These are phyloP conservation scores for Sarcophaga subvicina DNA, from an alignment of 2,888 invertebrate species.

Conservation along the genomic window DNA sequence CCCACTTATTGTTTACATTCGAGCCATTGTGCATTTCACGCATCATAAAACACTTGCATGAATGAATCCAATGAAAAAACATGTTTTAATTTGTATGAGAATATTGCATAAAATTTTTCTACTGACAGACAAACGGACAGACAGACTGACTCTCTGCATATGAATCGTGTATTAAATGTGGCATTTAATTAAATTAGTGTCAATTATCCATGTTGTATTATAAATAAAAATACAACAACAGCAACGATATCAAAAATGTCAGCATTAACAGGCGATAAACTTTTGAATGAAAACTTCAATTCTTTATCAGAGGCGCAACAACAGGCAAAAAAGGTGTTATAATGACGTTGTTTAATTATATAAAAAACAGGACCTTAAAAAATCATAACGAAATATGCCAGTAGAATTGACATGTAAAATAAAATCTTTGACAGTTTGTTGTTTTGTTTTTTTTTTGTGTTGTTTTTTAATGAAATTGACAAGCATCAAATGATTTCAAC, in stretches of 20 bases:
- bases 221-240: slow-evolving; percentile 27
- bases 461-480: slow-evolving; percentile 54
- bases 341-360: slow-evolving; percentile 44
- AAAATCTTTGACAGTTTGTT: slow-evolving; percentile 43
- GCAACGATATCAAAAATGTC: slow-evolving; percentile 19
- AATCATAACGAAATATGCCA: slow-evolving; percentile 56
- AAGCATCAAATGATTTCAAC: slow-evolving; percentile 60
- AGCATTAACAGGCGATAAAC: background rate
- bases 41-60: slow-evolving; percentile 3
- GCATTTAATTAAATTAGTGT: slow-evolving; percentile 64
- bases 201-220: slow-evolving; percentile 55
- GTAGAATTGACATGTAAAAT: slow-evolving; percentile 47
- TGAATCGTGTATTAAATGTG: slow-evolving; percentile 57
- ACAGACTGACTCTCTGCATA: background rate
- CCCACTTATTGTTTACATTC: background rate
- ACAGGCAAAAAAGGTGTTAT: slow-evolving; percentile 20
- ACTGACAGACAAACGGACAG: background rate
- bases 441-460: background rate
- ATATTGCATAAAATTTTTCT: background rate
- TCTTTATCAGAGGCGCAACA: background rate
- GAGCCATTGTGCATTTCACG: slow-evolving; percentile 28
- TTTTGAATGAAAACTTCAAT: background rate
- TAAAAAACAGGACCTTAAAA: slow-evolving; percentile 3
- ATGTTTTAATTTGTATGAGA: slow-evolving; percentile 60
- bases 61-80: slow-evolving; percentile 30